Evolutionary conservation across 2,797 vertebrate species (phyloP).

Genomic region (Miichthys miiuy): DNA sequence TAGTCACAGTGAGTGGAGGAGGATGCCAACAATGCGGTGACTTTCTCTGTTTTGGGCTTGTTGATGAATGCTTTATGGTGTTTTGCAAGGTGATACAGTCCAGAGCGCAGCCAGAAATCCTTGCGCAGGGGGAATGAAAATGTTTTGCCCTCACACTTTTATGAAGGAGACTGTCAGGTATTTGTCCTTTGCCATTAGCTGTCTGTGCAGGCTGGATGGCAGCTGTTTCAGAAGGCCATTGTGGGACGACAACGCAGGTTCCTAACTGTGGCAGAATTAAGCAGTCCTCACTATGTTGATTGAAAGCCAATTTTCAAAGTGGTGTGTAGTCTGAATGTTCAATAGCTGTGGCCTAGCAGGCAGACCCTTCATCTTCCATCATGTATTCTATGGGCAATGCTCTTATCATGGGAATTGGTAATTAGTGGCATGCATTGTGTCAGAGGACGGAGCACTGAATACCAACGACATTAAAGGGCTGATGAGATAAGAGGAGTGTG

Average conservation of each 20-base stretch:
- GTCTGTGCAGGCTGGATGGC: constrained; percentile 41
- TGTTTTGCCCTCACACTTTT: constrained; percentile 46
- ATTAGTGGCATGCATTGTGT: constrained; percentile 80
- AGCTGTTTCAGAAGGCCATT: constrained; percentile 55
- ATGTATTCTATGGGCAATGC: constrained; percentile 69
- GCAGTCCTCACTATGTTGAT: constrained; percentile 57
- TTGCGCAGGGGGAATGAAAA: constrained; percentile 46
- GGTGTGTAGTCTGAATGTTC: constrained; percentile 60
- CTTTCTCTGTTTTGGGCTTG: constrained; percentile 57
- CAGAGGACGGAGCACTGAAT: constrained; percentile 78
- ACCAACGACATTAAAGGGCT: constrained; percentile 77
- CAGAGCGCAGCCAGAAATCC: constrained; percentile 56
- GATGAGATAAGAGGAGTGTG: constrained; percentile 80
- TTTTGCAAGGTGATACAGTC: constrained; percentile 62
- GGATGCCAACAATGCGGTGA: constrained; percentile 42
- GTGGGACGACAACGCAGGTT: constrained; percentile 34
- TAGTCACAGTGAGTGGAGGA: constrained; percentile 53
- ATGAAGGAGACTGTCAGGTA: constrained; percentile 59
- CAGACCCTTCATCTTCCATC: constrained; percentile 70
- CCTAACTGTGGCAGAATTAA: constrained; percentile 58
- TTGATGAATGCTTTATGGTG: constrained; percentile 64
- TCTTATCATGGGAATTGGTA: constrained; percentile 81
- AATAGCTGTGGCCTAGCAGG: constrained; percentile 52
- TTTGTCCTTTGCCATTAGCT: constrained; percentile 60
- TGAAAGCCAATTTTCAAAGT: constrained; percentile 78